Evolutionary conservation across 2,797 vertebrate genomes (phyloP).

Genomic region (Gymnopithys bicolor): DNA sequence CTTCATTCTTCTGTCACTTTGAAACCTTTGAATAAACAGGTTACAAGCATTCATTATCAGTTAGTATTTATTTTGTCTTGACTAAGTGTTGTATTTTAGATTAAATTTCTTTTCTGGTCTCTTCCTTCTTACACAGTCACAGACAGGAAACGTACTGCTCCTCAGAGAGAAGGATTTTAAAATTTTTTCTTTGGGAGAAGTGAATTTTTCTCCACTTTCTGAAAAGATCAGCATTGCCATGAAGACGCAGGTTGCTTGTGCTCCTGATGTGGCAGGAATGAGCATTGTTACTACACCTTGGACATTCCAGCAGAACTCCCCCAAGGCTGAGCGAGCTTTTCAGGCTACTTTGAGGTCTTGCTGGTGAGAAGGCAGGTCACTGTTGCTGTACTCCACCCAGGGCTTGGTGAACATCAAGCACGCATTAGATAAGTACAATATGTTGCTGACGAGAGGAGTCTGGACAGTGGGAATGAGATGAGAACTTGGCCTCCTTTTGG

Average conservation of each 20-base stretch:
- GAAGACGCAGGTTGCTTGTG: not conserved
- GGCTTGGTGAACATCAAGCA: not conserved
- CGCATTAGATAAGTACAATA: not conserved
- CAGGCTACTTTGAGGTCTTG: not conserved
- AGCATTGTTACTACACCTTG: accelerated
- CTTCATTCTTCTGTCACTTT: not conserved
- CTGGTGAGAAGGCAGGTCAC: not conserved
- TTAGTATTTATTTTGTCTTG: not conserved
- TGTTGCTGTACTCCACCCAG: not conserved
- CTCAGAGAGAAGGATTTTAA: not conserved
- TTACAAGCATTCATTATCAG: not conserved
- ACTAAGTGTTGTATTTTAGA: not conserved
- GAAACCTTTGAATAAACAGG: not conserved
- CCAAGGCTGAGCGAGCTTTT: not conserved
- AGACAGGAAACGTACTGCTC: not conserved
- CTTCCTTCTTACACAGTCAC: not conserved
- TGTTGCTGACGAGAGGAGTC: not conserved
- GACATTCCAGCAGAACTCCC: not conserved
- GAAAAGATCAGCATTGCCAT: not conserved
- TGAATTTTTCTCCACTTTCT: not conserved
- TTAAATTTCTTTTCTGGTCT: not conserved
- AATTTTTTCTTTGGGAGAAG: not conserved
- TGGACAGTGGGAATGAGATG: not conserved
- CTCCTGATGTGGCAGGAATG: not conserved
- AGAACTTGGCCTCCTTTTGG: not conserved